Conservation (phyloP, 1,140 invertebrate genomes). For the Drosophila kanapiae region DNA sequence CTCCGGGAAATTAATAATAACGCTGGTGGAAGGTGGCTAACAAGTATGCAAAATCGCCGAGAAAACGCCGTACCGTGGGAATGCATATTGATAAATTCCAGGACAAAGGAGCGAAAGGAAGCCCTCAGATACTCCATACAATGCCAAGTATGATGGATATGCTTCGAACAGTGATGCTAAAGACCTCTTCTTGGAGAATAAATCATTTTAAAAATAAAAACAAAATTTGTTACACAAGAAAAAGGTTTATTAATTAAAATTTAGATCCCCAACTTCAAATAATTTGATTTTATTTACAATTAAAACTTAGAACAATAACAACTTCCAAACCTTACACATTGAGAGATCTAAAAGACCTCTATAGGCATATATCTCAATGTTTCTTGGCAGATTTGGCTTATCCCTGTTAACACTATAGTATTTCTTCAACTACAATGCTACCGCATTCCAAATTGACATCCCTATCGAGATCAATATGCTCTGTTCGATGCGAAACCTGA, state of each 20-base stretch:
- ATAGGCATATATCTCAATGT: no score
- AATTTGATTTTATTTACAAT: background rate
- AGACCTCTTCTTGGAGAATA: background rate
- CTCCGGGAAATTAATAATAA: slow-evolving; percentile 37
- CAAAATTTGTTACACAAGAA: no score
- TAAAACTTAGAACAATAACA: no score
- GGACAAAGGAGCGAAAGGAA: slow-evolving; percentile 20
- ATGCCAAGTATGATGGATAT: slow-evolving; percentile 29
- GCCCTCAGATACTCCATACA: slow-evolving; percentile 21
- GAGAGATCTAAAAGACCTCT: no score
- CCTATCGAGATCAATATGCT: slow-evolving; percentile 37
- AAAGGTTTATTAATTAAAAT: background rate
- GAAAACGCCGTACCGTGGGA: slow-evolving; percentile 33
- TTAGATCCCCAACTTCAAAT: rapidly evolving
- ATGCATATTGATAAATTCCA: slow-evolving; percentile 74
- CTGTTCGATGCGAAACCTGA: slow-evolving; percentile 38
- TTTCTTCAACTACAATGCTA: background rate
- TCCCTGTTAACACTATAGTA: no score
- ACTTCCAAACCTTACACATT: no score
- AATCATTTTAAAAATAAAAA: background rate
- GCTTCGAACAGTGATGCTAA: slow-evolving; percentile 10
- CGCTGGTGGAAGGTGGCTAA: slow-evolving; percentile 15
- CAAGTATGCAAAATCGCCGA: slow-evolving; percentile 63
- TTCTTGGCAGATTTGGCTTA: background rate
- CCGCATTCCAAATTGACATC: slow-evolving; percentile 15